phyloP scores from a whole-genome alignment of 2,113 vertebrate species.

The Cyphomyrus plagiostoma region DNA sequence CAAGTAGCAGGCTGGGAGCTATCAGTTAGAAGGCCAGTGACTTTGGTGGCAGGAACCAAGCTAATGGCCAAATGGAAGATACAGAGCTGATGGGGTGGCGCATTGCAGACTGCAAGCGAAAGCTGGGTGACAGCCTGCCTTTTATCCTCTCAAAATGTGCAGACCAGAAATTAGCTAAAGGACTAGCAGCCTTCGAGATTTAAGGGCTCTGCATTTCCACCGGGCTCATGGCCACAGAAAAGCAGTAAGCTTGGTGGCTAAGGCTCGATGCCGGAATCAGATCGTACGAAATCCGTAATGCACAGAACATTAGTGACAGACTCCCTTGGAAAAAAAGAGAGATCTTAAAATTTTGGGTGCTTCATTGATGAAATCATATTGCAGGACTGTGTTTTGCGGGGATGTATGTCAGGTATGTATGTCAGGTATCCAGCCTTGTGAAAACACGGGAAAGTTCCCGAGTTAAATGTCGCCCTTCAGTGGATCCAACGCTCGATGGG shows the following conservation, averaged over 20 bases:
- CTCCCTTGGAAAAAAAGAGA: not conserved
- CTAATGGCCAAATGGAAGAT: not conserved
- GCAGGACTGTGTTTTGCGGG: not conserved
- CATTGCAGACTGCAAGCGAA: not conserved
- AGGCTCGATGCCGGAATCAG: not conserved
- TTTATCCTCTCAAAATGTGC: slow-evolving; percentile 4
- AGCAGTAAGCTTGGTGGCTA: not conserved
- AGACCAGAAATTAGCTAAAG: not conserved
- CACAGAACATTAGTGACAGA: not conserved
- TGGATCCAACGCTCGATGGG: not conserved
- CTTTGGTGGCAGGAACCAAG: not conserved
- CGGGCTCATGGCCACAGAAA: not conserved
- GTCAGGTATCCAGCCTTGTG: not conserved
- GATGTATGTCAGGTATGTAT: not conserved
- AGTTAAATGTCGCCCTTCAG: not conserved
- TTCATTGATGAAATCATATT: not conserved
- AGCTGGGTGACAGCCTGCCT: not conserved
- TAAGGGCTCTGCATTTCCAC: not conserved
- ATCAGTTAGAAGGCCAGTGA: not conserved
- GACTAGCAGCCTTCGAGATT: not conserved
- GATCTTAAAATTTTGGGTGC: not conserved
- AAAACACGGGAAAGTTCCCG: not conserved
- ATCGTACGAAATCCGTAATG: not conserved
- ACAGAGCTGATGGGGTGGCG: not conserved
- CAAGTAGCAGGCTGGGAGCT: not conserved